phyloP scores from a whole-genome alignment of 2,113 vertebrate species.

The Rousettus leschenaultii region DNA sequence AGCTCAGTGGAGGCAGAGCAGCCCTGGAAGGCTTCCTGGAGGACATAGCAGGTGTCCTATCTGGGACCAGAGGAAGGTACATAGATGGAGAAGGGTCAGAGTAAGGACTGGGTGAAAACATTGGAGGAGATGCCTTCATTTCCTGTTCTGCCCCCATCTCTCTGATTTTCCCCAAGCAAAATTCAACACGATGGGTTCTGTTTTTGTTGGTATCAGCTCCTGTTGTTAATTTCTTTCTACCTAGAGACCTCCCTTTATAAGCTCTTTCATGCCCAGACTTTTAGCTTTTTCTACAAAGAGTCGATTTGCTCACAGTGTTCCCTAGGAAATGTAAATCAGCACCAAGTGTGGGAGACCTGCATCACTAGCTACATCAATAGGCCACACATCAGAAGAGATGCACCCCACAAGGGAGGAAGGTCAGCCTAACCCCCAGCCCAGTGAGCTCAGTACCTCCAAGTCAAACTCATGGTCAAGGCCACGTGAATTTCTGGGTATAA shows the following conservation, averaged over 20 bases:
- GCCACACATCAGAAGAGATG: neutral
- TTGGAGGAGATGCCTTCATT: neutral
- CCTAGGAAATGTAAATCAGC: constrained; percentile 37
- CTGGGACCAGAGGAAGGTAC: neutral
- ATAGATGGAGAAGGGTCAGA: neutral
- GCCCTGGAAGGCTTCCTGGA: neutral
- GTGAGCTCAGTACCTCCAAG: neutral
- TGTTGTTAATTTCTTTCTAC: constrained; percentile 51
- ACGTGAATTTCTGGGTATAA: neutral
- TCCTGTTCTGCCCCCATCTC: neutral
- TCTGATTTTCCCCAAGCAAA: neutral
- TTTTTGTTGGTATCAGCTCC: constrained; percentile 20
- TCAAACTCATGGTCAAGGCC: neutral
- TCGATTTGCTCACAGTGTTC: constrained; percentile 10
- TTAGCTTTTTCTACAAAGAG: constrained; percentile 50
- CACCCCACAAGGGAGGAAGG: neutral
- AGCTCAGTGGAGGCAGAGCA: neutral
- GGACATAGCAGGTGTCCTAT: neutral
- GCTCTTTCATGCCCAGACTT: constrained; percentile 53
- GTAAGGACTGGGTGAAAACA: neutral
- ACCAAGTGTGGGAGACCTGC: neutral
- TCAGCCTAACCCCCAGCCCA: neutral
- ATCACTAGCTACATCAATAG: neutral
- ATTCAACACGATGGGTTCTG: neutral
- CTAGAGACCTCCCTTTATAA: constrained; percentile 55